Percentiles rank a stretch among this genome's conserved stretches.
phyloP scores from a whole-genome alignment of 2,797 vertebrate genomes.

The Sebastes matsubarae region DNA sequence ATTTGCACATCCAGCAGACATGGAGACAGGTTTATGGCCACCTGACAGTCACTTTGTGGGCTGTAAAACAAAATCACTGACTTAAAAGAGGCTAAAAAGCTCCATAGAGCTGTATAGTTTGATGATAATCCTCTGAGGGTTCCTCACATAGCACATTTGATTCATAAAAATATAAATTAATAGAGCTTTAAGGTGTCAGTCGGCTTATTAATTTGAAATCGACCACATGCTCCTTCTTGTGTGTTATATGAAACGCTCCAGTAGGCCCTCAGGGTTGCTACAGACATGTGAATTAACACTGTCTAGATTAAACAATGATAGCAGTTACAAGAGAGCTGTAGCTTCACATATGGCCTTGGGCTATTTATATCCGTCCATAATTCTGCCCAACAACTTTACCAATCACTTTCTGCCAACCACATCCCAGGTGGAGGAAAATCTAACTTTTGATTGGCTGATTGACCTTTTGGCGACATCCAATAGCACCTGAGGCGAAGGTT shows the following conservation, averaged over 20 bases:
- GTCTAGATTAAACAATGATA: conserved; percentile 13
- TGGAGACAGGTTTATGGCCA: background rate
- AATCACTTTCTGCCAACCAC: conserved; percentile 50
- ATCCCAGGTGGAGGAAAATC: conserved; percentile 20
- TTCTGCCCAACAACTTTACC: conserved; percentile 56
- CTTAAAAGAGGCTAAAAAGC: background rate
- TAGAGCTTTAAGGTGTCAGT: background rate
- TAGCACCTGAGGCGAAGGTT: conserved; percentile 41
- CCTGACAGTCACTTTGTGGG: background rate
- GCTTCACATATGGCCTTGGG: conserved; percentile 14
- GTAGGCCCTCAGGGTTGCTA: background rate
- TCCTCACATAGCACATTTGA: background rate
- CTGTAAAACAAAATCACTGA: background rate
- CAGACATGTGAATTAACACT: conserved; percentile 9
- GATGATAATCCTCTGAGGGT: background rate
- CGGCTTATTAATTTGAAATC: background rate
- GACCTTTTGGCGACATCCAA: conserved; percentile 65
- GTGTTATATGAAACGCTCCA: conserved; percentile 4
- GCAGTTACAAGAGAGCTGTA: background rate
- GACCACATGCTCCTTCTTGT: background rate
- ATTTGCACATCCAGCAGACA: background rate
- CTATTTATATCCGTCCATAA: conserved; percentile 48
- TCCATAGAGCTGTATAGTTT: background rate
- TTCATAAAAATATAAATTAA: background rate
- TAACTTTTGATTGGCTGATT: conserved; percentile 62